Evolutionary conservation across 37 sponge, comb jelly and placozoan species (phyloP), one percentile per base, ranked within the genome.

Genomic region (Beroe ovata): DNA sequence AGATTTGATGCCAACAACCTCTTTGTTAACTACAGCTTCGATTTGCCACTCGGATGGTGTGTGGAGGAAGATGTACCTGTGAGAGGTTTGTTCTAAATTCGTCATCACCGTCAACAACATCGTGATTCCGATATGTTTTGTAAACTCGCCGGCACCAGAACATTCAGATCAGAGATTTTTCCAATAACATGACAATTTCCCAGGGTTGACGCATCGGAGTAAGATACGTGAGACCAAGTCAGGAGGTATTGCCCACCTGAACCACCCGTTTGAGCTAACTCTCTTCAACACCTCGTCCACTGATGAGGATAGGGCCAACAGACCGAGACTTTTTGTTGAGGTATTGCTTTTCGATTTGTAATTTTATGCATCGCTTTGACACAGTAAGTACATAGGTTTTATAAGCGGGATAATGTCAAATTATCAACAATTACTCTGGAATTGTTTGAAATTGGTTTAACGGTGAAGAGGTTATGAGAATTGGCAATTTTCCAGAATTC

Each of bases 31-130:
- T 77, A 77, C 84, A 77, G 84, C 33, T 77, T 77, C 54, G 84
- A 77, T 77, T 35, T 77, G 54, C 84, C 84, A 29, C 28, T 77
- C 8, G 84, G 84, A 3, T 77, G 84, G 84, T 77, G 84, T 42
- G 84, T 77, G 47, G 84, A 77, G 84, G 84, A 77, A 54, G 54
- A 42, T 38, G 84, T 42, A 19, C 36, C 35, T 42, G 33, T 77
- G 54, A 77, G 84, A 77, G 84, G 84, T 77, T 21, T 16, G 54
- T 47, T n/a, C n/a, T n/a, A n/a, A n/a, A n/a, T n/a, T n/a, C n/a
- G n/a, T n/a, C n/a, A n/a, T n/a, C n/a, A n/a, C n/a, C n/a, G n/a
- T n/a, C n/a, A n/a, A n/a, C n/a, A n/a, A n/a, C n/a, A n/a, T n/a
- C n/a, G n/a, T n/a, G n/a, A n/a, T n/a, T n/a, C n/a, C n/a, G n/a